Conservation (phyloP, 2,113 vertebrate genomes). For the Pseudopipra pipra region DNA sequence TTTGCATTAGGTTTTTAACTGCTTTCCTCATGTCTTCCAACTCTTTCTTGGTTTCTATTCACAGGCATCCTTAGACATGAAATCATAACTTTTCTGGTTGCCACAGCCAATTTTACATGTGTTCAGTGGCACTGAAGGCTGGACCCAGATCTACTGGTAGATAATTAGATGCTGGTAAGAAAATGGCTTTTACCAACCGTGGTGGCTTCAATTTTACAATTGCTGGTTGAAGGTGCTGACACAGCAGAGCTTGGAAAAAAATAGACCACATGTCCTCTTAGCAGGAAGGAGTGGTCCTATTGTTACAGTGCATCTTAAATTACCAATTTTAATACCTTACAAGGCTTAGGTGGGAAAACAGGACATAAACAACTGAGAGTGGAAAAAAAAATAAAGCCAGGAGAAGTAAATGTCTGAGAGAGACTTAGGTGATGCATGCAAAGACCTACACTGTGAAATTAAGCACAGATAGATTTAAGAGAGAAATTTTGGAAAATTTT, state of each 20-base stretch:
- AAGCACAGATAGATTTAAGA: neutral
- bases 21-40: neutral
- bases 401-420: neutral
- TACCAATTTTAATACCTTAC: neutral
- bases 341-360: neutral
- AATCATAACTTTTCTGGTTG: constrained; percentile 3
- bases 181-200: constrained; percentile 36
- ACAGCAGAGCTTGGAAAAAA: constrained; percentile 17
- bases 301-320: neutral
- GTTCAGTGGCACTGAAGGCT: neutral
- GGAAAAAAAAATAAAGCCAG: neutral
- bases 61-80: constrained; percentile 2
- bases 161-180: neutral
- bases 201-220: neutral
- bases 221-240: neutral
- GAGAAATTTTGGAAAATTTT: neutral
- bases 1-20: neutral
- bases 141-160: neutral
- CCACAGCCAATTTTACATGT: neutral
- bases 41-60: neutral
- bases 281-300: neutral
- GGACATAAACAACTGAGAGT: neutral
- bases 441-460: neutral
- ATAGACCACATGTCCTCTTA: constrained; percentile 4
- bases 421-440: neutral